A percentile compares a stretch with the other conserved stretches of the same genome.
Conservation (phyloP, 1,140 invertebrate species). For the Nebria ingens region DNA sequence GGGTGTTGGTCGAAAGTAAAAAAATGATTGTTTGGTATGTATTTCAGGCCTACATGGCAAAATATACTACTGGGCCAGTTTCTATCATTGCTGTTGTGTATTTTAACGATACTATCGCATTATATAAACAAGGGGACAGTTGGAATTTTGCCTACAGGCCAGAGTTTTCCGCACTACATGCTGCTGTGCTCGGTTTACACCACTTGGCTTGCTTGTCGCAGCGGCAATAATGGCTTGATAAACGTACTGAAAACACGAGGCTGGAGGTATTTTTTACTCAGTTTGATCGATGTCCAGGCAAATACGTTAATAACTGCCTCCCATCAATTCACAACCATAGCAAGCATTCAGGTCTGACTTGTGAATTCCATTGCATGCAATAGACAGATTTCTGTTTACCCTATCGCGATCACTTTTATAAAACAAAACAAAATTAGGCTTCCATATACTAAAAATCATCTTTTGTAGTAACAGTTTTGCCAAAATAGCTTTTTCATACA, state of each 20-base stretch:
- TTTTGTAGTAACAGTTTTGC: too few relatives aligned
- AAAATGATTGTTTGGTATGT: too few relatives aligned
- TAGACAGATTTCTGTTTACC: too few relatives aligned
- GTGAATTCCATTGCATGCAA: background rate
- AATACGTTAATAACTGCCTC: slow-evolving; percentile 65
- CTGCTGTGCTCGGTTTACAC: slow-evolving; percentile 66
- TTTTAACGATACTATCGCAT: slow-evolving; percentile 64
- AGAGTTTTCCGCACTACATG: slow-evolving; percentile 71
- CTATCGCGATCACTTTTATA: too few relatives aligned
- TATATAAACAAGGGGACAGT: slow-evolving; percentile 57
- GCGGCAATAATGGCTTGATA: slow-evolving; percentile 47
- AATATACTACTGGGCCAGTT: slow-evolving; percentile 67
- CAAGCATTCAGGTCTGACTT: slow-evolving; percentile 46
- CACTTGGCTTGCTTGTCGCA: slow-evolving; percentile 59
- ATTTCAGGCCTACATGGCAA: slow-evolving; percentile 59
- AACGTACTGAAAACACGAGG: slow-evolving; percentile 56
- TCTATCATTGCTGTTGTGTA: slow-evolving; percentile 61
- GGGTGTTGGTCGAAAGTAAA: too few relatives aligned
- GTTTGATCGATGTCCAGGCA: slow-evolving; percentile 71
- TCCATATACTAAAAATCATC: too few relatives aligned
- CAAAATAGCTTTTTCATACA: too few relatives aligned
- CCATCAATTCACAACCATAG: slow-evolving; percentile 55
- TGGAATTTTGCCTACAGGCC: slow-evolving; percentile 62
- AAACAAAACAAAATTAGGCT: too few relatives aligned
- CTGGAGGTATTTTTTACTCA: slow-evolving; percentile 63